phyloP scores from a whole-genome alignment of 2,797 vertebrate species.

The Buceros bicornis region DNA sequence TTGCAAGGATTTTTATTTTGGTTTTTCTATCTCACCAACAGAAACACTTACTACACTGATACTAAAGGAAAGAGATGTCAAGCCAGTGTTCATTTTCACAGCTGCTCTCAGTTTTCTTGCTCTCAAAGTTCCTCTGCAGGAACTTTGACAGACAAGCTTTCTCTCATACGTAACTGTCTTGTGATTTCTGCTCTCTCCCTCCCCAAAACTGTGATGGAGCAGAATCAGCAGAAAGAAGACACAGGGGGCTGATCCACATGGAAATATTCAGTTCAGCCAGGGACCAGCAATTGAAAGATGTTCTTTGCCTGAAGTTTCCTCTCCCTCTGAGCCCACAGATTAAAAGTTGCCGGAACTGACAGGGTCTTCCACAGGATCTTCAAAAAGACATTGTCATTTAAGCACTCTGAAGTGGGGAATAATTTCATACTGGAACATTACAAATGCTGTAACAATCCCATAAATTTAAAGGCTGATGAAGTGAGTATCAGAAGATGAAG shows the following conservation, averaged over 20 bases:
- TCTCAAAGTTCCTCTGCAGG: background rate
- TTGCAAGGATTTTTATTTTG: background rate
- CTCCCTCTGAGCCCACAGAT: background rate
- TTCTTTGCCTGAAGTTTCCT: background rate
- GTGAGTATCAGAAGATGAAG: background rate
- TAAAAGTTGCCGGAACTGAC: conserved; percentile 35
- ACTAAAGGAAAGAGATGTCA: background rate
- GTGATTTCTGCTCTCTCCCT: background rate
- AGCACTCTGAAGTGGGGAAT: conserved; percentile 20
- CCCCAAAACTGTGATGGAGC: background rate
- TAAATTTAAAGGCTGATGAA: conserved; percentile 11
- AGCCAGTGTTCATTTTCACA: background rate
- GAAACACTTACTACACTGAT: background rate
- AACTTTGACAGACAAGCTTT: background rate
- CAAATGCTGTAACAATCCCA: background rate
- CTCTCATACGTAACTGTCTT: background rate
- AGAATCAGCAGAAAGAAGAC: conserved; percentile 27
- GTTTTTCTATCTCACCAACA: background rate
- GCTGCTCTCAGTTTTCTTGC: background rate
- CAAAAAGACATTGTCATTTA: conserved; percentile 39
- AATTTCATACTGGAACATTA: conserved; percentile 10
- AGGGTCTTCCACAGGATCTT: background rate
- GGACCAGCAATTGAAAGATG: background rate
- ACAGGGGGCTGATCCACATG: conserved; percentile 5
- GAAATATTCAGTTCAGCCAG: conserved; percentile 3